Base-by-base conservation (phyloP, 2,797 vertebrate species). In the Prunella strophiata region DNA sequence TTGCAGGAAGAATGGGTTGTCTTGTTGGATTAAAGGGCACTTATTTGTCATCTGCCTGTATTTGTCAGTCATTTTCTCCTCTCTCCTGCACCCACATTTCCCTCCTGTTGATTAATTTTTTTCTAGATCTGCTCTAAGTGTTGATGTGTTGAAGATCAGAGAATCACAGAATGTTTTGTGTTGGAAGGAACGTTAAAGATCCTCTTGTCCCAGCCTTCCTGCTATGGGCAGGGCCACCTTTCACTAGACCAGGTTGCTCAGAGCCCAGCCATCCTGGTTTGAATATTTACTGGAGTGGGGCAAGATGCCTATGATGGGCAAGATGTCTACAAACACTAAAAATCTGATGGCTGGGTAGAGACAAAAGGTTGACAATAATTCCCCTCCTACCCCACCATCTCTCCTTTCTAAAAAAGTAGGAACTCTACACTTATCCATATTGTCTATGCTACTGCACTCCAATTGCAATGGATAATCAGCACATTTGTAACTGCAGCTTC, bases 391-490 rank as follows among this genome's bases (percentile, higher is more conserved):
- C 0, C 16, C 9, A 32, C 20, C 15, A 50, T 19, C 19, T 73
- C 32, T n/a, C 5, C n/a, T 75, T 83, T 72, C 51, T 19, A 23
- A n/a, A 48, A 23, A 61, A 52, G 4, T 6, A 19, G 29, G 38
- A 76, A 14, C 21, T 47, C 27, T 40, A 3, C 3, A 5, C 17
- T 42, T 82, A 21, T 52, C 38, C 38, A 7, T 47, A 11, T 7
- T 55, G 18, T 55, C 61, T 26, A 4, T 76, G 67, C 30, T 45
- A 3, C 26, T 75, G 63, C 45, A 43, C 13, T 23, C n/a, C 45
- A 42, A 2, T 29, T 51, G 17, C 1, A 1, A 20, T 1, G 6
- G 21, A n/a, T 36, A 10, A 5, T 16, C 30, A 40, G 42, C n/a
- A 23, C 36, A 14, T 51, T 52, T 54, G 13, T 30, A 52, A 29